Conservation (phyloP, 1,140 invertebrate species). For the Sarcophaga peregrina region DNA sequence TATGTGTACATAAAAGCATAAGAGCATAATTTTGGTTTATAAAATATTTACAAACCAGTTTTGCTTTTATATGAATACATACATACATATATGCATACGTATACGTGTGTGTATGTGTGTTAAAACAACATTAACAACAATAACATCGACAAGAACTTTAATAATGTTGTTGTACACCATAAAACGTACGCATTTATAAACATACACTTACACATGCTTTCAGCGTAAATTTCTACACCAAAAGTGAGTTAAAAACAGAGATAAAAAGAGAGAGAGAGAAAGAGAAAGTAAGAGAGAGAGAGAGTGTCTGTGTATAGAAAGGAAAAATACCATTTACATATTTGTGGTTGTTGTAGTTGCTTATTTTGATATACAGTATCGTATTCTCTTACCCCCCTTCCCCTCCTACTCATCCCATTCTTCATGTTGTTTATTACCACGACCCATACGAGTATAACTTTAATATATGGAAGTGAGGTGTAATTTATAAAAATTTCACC, state of each 20-base stretch:
- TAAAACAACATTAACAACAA: too few relatives aligned
- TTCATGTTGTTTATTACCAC: background rate
- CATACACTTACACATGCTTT: background rate
- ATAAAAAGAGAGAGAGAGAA: too few relatives aligned
- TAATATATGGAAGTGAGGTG: slow-evolving; percentile 15
- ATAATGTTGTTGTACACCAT: background rate
- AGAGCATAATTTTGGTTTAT: background rate
- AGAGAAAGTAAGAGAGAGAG: too few relatives aligned
- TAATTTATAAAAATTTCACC: slow-evolving; percentile 27
- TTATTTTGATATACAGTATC: background rate
- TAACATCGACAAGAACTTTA: background rate
- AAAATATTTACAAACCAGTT: slow-evolving; percentile 13
- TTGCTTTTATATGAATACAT: background rate
- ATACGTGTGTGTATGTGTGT: too few relatives aligned
- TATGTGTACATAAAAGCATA: too few relatives aligned
- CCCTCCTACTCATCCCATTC: too few relatives aligned
- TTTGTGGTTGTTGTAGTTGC: slow-evolving; percentile 13
- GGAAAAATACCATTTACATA: background rate
- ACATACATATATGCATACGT: too few relatives aligned
- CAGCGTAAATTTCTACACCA: too few relatives aligned
- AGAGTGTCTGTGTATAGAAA: too few relatives aligned
- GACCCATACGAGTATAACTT: background rate
- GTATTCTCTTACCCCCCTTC: background rate
- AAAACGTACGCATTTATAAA: slow-evolving; percentile 39
- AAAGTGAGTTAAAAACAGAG: too few relatives aligned